Conservation (phyloP, 2,888 invertebrate species). For the Meiosimyza platycephala region DNA sequence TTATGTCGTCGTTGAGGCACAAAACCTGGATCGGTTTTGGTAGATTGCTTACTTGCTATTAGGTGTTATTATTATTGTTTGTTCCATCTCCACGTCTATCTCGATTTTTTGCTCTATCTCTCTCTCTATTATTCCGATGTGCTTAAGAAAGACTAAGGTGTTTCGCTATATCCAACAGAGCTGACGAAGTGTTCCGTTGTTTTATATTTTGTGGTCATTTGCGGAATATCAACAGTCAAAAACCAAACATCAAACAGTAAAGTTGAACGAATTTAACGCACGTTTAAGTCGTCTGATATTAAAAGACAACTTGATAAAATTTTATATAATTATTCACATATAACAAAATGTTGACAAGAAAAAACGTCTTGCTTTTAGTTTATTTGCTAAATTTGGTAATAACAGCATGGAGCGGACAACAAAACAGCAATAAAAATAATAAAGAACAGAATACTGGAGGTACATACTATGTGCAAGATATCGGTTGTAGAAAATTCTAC, state of each 20-base stretch:
- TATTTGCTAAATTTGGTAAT: constrained; percentile 49
- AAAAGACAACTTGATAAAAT: constrained; percentile 29
- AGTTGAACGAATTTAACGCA: constrained; percentile 40
- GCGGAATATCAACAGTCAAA: constrained; percentile 55
- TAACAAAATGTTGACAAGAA: constrained; percentile 43
- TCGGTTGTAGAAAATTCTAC: background rate
- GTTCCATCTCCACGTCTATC: constrained; percentile 35
- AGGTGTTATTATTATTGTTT: constrained; percentile 29
- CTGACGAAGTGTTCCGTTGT: constrained; percentile 35
- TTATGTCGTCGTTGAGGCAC: no score
- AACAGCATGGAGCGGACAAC: constrained; percentile 44
- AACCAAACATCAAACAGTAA: constrained; percentile 49
- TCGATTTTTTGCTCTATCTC: constrained; percentile 3
- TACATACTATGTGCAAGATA: constrained; percentile 40
- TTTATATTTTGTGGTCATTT: constrained; percentile 57
- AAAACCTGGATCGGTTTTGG: no score
- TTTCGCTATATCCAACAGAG: constrained; percentile 11
- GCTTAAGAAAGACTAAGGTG: no score
- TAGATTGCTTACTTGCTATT: background rate
- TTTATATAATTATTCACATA: constrained; percentile 15
- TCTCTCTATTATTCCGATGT: constrained; percentile 2
- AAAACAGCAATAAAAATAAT: constrained; percentile 43
- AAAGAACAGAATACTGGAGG: constrained; percentile 55
- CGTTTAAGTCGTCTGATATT: constrained; percentile 29
- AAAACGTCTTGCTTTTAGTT: constrained; percentile 45